phyloP scores from a whole-genome alignment of 2,888 invertebrate species.

The Eupsilia transversa region DNA sequence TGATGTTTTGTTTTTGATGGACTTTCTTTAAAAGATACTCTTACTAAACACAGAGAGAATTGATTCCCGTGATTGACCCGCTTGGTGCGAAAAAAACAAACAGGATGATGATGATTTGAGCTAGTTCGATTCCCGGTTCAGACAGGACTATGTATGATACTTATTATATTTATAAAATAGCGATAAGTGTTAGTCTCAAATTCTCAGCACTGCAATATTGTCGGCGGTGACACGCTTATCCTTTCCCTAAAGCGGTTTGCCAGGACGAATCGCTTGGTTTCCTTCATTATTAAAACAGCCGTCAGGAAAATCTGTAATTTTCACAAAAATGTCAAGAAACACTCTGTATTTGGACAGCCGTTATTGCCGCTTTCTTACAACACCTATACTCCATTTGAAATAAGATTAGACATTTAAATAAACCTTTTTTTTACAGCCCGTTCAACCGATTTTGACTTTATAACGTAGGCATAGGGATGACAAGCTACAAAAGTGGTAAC shows the following conservation, averaged over 20 bases:
- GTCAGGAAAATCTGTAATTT: background rate
- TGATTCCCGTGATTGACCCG: background rate
- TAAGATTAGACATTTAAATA: no score
- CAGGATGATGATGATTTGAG: no score
- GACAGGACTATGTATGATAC: background rate
- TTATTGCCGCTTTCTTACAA: background rate
- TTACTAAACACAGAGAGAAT: background rate
- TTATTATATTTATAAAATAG: background rate
- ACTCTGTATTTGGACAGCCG: background rate
- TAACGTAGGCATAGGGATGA: no score
- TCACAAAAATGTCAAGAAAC: background rate
- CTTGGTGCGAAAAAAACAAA: no score
- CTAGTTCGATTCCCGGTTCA: background rate
- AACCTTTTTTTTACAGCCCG: no score
- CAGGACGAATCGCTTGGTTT: background rate
- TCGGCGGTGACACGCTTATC: background rate
- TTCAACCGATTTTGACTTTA: no score
- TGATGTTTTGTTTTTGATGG: constrained; percentile 2
- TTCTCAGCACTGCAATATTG: background rate
- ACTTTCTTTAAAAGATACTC: background rate
- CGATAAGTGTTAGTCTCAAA: background rate
- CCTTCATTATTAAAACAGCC: background rate
- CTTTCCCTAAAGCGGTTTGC: background rate
- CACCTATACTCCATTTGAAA: no score
- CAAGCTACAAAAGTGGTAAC: no score